These are phyloP conservation scores for Pyrrhosoma nymphula DNA, from an alignment of 2,888 invertebrate species.

Conservation along the genomic window DNA sequence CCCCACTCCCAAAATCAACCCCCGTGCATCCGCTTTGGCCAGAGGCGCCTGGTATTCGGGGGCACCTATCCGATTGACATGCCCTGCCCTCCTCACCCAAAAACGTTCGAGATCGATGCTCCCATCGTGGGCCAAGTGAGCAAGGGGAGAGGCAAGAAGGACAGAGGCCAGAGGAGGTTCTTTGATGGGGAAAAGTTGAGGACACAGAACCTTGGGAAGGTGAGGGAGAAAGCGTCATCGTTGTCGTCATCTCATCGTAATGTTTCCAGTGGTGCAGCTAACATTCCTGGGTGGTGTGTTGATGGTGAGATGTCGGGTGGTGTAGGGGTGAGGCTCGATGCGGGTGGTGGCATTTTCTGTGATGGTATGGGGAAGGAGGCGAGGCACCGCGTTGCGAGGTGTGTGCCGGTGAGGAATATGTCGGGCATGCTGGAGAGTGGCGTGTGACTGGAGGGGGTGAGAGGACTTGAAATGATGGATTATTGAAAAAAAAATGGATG, in stretches of 20 bases:
- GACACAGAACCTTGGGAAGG: slow-evolving; percentile 3
- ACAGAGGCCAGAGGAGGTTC: slow-evolving; percentile 72
- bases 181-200: slow-evolving; percentile 70
- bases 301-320: background rate
- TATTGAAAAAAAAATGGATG: background rate
- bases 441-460: slow-evolving; percentile 43
- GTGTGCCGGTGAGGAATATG: slow-evolving; percentile 2
- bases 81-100: slow-evolving; percentile 77
- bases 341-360: slow-evolving; percentile 40
- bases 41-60: slow-evolving; percentile 86
- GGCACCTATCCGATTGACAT: slow-evolving; percentile 93
- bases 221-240: background rate
- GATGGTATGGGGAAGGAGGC: background rate
- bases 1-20: background rate
- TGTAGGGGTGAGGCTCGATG: background rate
- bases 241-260: no score
- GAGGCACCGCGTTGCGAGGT: slow-evolving; percentile 16
- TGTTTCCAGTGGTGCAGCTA: background rate
- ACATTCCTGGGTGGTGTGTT: background rate
- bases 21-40: slow-evolving; percentile 44
- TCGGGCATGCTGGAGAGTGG: slow-evolving; percentile 54
- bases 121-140: slow-evolving; percentile 79
- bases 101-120: slow-evolving; percentile 77
- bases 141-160: slow-evolving; percentile 75
- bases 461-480: background rate